These are phyloP conservation scores for Drosophila sproati DNA, from an alignment of 1,140 invertebrate genomes.

Conservation along the genomic window DNA sequence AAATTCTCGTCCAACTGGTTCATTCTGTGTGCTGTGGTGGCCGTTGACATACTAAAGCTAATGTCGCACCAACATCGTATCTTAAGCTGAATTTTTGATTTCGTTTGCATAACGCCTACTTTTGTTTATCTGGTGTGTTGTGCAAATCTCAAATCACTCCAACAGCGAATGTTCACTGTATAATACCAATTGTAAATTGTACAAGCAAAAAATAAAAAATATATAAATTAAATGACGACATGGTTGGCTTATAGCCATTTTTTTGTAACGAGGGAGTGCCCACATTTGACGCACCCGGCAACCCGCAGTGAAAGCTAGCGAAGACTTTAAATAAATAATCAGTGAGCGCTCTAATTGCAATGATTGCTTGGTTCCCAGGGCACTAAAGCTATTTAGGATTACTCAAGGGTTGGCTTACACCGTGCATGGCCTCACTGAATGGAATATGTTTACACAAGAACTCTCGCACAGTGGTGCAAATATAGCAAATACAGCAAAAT, in stretches of 20 bases:
- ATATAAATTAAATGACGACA: slow-evolving; percentile 47
- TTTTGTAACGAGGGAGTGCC: slow-evolving; percentile 24
- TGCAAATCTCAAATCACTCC: slow-evolving; percentile 57
- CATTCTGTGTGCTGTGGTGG: slow-evolving; percentile 23
- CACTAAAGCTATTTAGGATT: slow-evolving; percentile 55
- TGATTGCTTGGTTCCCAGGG: slow-evolving; percentile 58
- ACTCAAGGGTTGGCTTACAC: slow-evolving; percentile 53
- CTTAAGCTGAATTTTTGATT: slow-evolving; percentile 22
- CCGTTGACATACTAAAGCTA: slow-evolving; percentile 40
- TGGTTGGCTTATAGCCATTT: slow-evolving; percentile 2
- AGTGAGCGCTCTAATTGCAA: slow-evolving; percentile 48
- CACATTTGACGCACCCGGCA: slow-evolving; percentile 24
- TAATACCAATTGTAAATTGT: slow-evolving; percentile 20
- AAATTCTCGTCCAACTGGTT: slow-evolving; percentile 34
- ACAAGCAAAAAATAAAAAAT: no score
- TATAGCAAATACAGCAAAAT: neutral
- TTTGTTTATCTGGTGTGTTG: slow-evolving; percentile 7
- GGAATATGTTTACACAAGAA: slow-evolving; percentile 23
- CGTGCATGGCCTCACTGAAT: slow-evolving; percentile 21
- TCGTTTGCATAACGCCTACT: neutral
- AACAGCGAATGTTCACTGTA: slow-evolving; percentile 51
- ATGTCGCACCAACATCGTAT: slow-evolving; percentile 49
- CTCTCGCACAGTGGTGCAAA: slow-evolving; percentile 39
- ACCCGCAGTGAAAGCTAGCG: neutral
- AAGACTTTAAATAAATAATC: slow-evolving; percentile 24